phyloP scores from a whole-genome alignment of 2,113 vertebrate genomes.

The Brienomyrus brachyistius region DNA sequence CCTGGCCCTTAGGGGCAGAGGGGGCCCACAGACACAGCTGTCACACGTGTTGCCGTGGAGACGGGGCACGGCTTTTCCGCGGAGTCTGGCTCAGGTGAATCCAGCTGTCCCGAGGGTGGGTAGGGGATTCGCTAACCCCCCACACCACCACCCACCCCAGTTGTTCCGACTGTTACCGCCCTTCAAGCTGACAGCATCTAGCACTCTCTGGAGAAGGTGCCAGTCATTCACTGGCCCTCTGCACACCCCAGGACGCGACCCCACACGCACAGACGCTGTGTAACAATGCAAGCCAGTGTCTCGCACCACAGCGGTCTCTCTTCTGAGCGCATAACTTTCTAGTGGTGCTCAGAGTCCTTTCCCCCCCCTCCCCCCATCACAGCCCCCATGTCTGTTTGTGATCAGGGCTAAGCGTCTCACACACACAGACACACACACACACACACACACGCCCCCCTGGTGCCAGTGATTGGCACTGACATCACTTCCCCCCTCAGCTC shows the following conservation, averaged over 20 bases:
- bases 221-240: not conserved
- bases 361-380: not conserved
- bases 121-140: not conserved
- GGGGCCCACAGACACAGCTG: not conserved
- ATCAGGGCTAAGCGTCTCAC: not conserved
- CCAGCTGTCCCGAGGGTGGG: not conserved
- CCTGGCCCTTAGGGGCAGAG: not conserved
- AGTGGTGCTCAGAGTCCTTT: not conserved
- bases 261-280: not conserved
- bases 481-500: not conserved
- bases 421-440: not conserved
- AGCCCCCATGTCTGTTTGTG: not conserved
- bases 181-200: not conserved
- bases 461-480: not conserved
- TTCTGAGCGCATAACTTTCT: not conserved
- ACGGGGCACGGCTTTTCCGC: not conserved
- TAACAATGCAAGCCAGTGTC: not conserved
- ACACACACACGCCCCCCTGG: not conserved
- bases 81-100: not conserved
- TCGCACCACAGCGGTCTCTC: not conserved
- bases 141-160: too few relatives aligned
- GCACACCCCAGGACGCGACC: not conserved
- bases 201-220: too few relatives aligned
- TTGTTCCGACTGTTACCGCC: not conserved
- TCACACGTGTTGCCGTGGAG: not conserved